Evolutionary conservation across 2,113 vertebrate species (phyloP).

Genomic region (Potamarius usumacintae): DNA sequence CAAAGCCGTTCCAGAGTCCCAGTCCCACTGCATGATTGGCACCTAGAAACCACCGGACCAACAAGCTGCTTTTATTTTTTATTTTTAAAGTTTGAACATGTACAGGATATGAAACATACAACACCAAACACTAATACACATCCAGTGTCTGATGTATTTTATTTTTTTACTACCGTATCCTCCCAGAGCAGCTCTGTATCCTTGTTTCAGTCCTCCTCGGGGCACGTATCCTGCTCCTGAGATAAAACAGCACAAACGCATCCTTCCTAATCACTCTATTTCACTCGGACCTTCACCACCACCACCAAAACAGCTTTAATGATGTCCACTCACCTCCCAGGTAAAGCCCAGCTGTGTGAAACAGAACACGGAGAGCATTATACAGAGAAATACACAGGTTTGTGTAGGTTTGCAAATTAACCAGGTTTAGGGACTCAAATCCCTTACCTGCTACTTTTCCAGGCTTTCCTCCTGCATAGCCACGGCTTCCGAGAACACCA

Average conservation of each 20-base stretch:
- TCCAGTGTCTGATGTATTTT: not conserved
- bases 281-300: not conserved
- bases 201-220: slow-evolving; percentile 59
- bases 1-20: slow-evolving; percentile 53
- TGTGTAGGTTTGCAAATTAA: not conserved
- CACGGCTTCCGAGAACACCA: slow-evolving; percentile 62
- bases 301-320: not conserved
- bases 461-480: slow-evolving; percentile 62
- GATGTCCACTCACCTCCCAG: slow-evolving; percentile 43
- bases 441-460: slow-evolving; percentile 65
- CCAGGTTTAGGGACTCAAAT: no score
- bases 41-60: slow-evolving; percentile 50
- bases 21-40: slow-evolving; percentile 55
- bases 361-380: not conserved
- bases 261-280: not conserved
- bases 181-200: slow-evolving; percentile 60
- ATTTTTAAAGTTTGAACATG: not conserved
- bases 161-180: slow-evolving; percentile 52
- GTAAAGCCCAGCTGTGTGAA: slow-evolving; percentile 39
- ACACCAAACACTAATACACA: not conserved
- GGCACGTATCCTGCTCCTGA: slow-evolving; percentile 59
- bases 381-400: not conserved
- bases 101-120: not conserved
- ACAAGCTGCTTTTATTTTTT: not conserved
- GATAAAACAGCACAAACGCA: not conserved